Evolutionary conservation across 2,113 vertebrate species (phyloP), one percentile per base, ranked within the genome.

Genomic region (Poeciliopsis prolifica): DNA sequence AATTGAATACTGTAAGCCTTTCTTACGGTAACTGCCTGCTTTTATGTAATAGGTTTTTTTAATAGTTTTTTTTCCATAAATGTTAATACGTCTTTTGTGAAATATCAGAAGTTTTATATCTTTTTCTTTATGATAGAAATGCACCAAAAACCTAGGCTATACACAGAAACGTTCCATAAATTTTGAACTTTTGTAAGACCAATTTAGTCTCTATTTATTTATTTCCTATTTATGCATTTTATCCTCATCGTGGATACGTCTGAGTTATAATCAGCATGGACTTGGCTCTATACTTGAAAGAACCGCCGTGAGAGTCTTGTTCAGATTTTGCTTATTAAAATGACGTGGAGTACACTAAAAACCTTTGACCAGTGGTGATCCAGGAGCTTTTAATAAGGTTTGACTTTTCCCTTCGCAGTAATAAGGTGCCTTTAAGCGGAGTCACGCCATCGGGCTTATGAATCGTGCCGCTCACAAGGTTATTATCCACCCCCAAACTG

Each of bases 401-500:
- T 74, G n/a, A 70, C 26, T 77, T 37, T 12, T 28, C 6, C 2
- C 22, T n/a, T 40, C 31, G 65, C 68, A 33, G 35, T 66, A 64
- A 13, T 26, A 28, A 77, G 31, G 51, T 74, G 68, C 72, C 75
- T 77, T 75, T 89, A 89, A 92, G 87, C 71, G 70, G 83, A 90
- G 86, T 92, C 92, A 93, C 75, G 44, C 65, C 82, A 77, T 51
- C 37, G 74, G 78, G 83, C 82, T 89, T 86, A 88, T 35, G 60
- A 72, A 65, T 70, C 62, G 78, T 66, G 1, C 30, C 1, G 0
- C 68, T 88, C 88, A 88, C 86, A 87, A 86, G 84, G 28, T 19
- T 44, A 75, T 71, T 2, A 33, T 48, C 33, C 35, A 35, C 40
- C 42, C n/a, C n/a, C 64, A 67, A 60, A 78, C 13, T 1, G 13